A percentile compares a stretch with the other conserved stretches of the same genome.
phyloP scores from a whole-genome alignment of 2,113 vertebrate genomes.

The Bubo scandiacus region DNA sequence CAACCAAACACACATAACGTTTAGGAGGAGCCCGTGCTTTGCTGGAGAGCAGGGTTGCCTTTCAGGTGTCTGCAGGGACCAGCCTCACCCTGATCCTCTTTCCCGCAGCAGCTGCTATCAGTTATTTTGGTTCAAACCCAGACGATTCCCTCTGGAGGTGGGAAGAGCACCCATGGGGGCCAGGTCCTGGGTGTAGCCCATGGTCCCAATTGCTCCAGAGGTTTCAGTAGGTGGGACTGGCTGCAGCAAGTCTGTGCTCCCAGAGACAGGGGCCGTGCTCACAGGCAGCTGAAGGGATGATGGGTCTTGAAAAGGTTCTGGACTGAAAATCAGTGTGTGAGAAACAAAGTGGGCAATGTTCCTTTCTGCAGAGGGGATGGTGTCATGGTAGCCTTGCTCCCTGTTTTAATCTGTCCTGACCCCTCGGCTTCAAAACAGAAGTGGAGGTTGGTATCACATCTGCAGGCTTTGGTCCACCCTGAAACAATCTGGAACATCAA shows the following conservation, averaged over 20 bases:
- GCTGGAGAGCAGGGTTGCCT: background rate
- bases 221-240: background rate
- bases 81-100: too few relatives aligned
- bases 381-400: background rate
- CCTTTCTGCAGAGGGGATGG: background rate
- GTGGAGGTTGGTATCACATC: background rate
- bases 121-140: background rate
- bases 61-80: too few relatives aligned
- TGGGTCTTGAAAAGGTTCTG: background rate
- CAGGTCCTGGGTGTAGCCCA: background rate
- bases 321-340: background rate
- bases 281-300: too few relatives aligned
- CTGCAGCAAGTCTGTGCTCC: background rate
- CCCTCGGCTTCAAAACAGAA: background rate
- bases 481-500: background rate
- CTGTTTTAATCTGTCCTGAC: too few relatives aligned
- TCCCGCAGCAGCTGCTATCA: background rate
- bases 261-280: background rate
- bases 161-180: background rate
- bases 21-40: background rate
- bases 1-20: fast-evolving
- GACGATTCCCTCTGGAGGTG: background rate
- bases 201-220: background rate
- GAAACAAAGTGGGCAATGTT: background rate
- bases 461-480: background rate